Base-by-base conservation (phyloP, 2,797 vertebrate species). In the Catostomus latipinnis region DNA sequence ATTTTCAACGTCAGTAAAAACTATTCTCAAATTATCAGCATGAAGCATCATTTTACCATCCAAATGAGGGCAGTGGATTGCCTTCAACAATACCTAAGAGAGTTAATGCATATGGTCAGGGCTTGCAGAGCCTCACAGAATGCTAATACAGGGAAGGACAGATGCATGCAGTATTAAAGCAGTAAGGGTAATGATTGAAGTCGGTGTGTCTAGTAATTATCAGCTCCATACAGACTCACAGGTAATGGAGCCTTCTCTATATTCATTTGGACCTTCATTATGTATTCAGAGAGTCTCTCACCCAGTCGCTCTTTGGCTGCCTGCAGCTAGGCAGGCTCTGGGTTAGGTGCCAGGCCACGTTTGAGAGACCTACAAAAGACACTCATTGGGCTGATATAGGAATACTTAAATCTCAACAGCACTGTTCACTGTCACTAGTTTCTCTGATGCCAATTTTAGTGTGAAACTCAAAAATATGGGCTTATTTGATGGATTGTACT, bases 81-180 rank as follows among this genome's bases (percentile, higher is more conserved):
- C 50, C 65, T 8, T 7, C 50, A 8, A 66, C 52, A 56, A 34
- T 34, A 34, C 69, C 34, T 56, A n/a, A 34, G 43, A 72, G 61
- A 18, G 34, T 79, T 18, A 53, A 53, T 46, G 57, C 61, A 56
- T 61, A 82, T 62, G 81, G 63, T 48, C 12, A 54, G 43, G 12
- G 50, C 53, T 56, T 14, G 46, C 14, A 67, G 9, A 61, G 52
- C 22, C 56, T 14, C 5, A 69, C 57, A 71, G 73, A 54, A 52
- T 76, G 52, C 12, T 66, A 79, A 50, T 52, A 57, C 4, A 12
- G 16, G 69, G 11, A 58, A 16, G 62, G 76, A 56, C 78, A 76
- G 61, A 67, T 63, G 48, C 13, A 72, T 73, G 10, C 57, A 62
- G 34, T 72, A 83, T 76, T 83, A 62, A 73, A 76, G 50, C 56